A percentile compares a stretch with the other conserved stretches of the same genome.
phyloP scores from a whole-genome alignment of 23 tunicate species.

The Oikopleura albicans region DNA sequence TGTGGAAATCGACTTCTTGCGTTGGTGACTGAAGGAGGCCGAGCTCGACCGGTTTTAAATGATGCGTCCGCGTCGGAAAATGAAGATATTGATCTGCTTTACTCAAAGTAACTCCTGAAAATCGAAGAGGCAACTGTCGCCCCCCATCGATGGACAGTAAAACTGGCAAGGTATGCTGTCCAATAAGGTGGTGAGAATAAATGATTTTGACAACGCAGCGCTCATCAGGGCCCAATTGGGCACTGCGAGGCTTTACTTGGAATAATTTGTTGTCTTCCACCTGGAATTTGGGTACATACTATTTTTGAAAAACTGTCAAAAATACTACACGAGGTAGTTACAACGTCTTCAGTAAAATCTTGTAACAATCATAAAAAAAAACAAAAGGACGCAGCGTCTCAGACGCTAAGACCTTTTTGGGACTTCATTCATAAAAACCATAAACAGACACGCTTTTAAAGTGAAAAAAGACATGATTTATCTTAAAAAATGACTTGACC shows the following conservation, averaged over 20 bases:
- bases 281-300: too few relatives aligned
- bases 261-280: slow-evolving; percentile 13
- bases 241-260: slow-evolving; percentile 5
- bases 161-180: neutral
- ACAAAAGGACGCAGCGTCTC: too few relatives aligned
- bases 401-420: too few relatives aligned
- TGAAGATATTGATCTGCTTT: neutral
- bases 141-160: neutral
- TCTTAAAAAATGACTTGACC: too few relatives aligned
- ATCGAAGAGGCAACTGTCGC: neutral
- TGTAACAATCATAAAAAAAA: too few relatives aligned
- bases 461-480: too few relatives aligned
- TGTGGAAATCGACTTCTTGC: neutral
- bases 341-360: too few relatives aligned
- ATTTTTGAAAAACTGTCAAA: too few relatives aligned
- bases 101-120: neutral
- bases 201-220: neutral
- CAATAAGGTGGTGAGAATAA: neutral
- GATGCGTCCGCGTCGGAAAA: neutral
- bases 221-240: neutral
- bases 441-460: too few relatives aligned
- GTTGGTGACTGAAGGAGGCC: neutral
- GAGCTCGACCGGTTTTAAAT: neutral
- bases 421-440: too few relatives aligned
- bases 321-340: too few relatives aligned